Percentiles rank a stretch among this genome's conserved stretches.
Evolutionary conservation across 2,888 invertebrate genomes (phyloP).

Genomic region (Tubulanus polymorphus): DNA sequence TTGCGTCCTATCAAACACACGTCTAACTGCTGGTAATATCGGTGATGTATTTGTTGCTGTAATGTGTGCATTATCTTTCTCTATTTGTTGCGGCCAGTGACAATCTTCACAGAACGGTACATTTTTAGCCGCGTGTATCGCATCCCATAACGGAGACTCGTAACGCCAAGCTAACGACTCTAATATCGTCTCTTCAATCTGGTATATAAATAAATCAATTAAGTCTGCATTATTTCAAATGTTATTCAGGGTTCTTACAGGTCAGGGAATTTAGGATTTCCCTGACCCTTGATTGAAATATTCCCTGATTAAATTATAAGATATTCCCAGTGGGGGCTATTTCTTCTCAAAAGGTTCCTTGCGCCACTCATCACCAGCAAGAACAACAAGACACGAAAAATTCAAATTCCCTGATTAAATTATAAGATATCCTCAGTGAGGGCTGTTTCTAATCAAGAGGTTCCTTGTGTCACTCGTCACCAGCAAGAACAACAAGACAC

Average conservation of each 20-base stretch:
- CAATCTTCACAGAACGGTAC: constrained; percentile 78
- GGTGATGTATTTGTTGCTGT: not conserved
- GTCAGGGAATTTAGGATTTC: too few relatives aligned
- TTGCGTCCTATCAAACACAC: not conserved
- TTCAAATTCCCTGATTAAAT: too few relatives aligned
- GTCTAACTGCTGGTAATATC: not conserved
- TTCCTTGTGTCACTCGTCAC: too few relatives aligned
- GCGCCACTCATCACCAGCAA: not conserved
- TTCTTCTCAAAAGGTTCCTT: not conserved
- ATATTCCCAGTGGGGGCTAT: not conserved
- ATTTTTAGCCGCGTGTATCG: constrained; percentile 61
- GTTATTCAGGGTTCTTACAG: too few relatives aligned
- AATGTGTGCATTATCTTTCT: not conserved
- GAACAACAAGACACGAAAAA: too few relatives aligned
- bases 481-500: too few relatives aligned
- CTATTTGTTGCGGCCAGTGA: constrained; percentile 7
- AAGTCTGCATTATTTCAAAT: too few relatives aligned
- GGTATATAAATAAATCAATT: constrained; percentile 23
- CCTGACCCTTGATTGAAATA: too few relatives aligned
- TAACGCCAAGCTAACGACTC: constrained; percentile 86
- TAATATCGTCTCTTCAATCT: constrained; percentile 91
- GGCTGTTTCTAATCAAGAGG: too few relatives aligned
- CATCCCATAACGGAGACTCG: constrained; percentile 85
- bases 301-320: too few relatives aligned
- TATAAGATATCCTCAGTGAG: too few relatives aligned